Conservation (phyloP, 2,888 invertebrate species). For the Acrobeloides nanus region DNA sequence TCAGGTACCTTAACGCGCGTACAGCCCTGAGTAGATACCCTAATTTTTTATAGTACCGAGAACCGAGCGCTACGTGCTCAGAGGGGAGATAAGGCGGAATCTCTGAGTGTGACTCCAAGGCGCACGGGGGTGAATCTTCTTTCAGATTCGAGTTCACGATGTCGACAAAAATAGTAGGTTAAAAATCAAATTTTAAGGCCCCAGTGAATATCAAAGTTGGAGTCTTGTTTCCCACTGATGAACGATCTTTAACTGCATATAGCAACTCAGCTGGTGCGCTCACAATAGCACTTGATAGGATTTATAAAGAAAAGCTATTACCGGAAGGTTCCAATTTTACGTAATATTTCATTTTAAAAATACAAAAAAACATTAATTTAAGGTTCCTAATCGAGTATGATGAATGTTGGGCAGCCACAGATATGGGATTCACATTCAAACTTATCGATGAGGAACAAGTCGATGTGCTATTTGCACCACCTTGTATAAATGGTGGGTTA, state of each 20-base stretch:
- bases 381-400: slow-evolving; percentile 6
- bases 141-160: too few species aligned
- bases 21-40: too few species aligned
- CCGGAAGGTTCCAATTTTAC: slow-evolving; percentile 20
- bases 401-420: slow-evolving; percentile 18
- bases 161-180: too few species aligned
- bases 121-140: too few species aligned
- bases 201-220: slow-evolving; percentile 61
- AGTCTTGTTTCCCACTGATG: slow-evolving; percentile 24
- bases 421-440: slow-evolving; percentile 20
- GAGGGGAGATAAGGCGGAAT: too few species aligned
- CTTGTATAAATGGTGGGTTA: slow-evolving; percentile 26
- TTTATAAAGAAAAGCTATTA: slow-evolving; percentile 17
- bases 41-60: too few species aligned
- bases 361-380: neutral
- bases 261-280: slow-evolving; percentile 31
- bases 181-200: too few species aligned
- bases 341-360: neutral
- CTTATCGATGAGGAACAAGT: slow-evolving; percentile 27
- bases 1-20: too few species aligned
- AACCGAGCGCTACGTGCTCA: too few species aligned
- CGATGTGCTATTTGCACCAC: slow-evolving; percentile 34
- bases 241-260: neutral
- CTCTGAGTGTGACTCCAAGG: too few species aligned
- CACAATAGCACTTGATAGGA: slow-evolving; percentile 27